phyloP scores from a whole-genome alignment of 2,797 vertebrate species.

The Lepus oiostolus region DNA sequence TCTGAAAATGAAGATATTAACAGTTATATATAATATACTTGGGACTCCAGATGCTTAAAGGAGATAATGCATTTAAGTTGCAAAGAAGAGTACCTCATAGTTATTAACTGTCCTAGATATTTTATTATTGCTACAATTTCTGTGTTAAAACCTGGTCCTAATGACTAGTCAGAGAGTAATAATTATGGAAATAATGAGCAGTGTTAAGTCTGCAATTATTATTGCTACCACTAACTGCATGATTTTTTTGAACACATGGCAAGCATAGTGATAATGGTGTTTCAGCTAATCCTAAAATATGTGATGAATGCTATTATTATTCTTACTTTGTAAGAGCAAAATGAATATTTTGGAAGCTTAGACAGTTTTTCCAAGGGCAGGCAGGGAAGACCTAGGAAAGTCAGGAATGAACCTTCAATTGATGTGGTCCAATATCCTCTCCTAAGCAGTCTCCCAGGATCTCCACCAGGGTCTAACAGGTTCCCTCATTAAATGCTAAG shows the following conservation, averaged over 20 bases:
- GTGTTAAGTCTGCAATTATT: neutral
- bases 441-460: neutral
- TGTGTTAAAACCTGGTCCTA: neutral
- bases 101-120: neutral
- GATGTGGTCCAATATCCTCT: neutral
- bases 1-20: neutral
- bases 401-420: neutral
- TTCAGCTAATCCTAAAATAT: neutral
- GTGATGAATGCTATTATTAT: neutral
- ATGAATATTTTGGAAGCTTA: neutral
- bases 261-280: neutral
- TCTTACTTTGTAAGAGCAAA: neutral
- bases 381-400: neutral
- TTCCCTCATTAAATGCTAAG: neutral
- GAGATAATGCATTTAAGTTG: neutral
- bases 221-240: neutral
- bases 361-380: neutral
- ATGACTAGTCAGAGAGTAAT: neutral
- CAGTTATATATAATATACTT: neutral
- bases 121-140: neutral
- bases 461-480: no score
- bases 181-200: neutral
- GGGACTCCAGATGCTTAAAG: neutral
- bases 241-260: neutral
- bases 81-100: neutral